Evolutionary conservation across 35 echinoderm and acorn worm genomes (phyloP).

Genomic region (Heliocidaris erythrogramma): DNA sequence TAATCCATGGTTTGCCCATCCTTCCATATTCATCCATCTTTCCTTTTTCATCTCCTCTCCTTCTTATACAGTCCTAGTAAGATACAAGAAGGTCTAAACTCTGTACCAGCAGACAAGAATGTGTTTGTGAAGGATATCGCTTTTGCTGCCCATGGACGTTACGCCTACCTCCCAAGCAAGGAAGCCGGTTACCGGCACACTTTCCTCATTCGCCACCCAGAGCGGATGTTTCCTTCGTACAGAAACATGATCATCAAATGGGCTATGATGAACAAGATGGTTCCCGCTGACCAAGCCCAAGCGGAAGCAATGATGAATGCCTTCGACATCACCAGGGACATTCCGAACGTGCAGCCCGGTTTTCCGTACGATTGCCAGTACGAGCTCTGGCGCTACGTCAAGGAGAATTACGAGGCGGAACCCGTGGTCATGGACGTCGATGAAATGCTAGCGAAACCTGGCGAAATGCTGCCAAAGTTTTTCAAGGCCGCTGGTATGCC

Average conservation of each 20-base stretch:
- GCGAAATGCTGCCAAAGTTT: constrained; percentile 52
- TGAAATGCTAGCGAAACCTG: constrained; percentile 48
- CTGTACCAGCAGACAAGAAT: constrained; percentile 1
- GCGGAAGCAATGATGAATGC: background rate
- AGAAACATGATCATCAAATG: background rate
- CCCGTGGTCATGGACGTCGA: constrained; percentile 57
- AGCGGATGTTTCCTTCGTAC: constrained; percentile 56
- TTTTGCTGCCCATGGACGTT: background rate
- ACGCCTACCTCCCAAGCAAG: background rate
- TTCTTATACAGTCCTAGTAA: too few species aligned
- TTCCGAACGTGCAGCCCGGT: background rate
- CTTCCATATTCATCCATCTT: too few species aligned
- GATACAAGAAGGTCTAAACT: background rate
- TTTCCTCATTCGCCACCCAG: constrained; percentile 58
- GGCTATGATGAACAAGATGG: background rate
- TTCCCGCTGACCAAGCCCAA: too few species aligned
- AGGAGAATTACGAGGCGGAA: constrained; percentile 39
- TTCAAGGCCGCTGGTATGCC: constrained; percentile 61
- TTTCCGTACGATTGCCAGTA: constrained; percentile 47
- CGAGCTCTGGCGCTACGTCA: constrained; percentile 62
- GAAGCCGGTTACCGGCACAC: constrained; percentile 51
- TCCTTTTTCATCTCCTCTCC: too few species aligned
- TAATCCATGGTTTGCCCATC: too few species aligned
- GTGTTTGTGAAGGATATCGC: constrained; percentile 73
- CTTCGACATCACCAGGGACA: constrained; percentile 5